Conservation (phyloP, 2,888 invertebrate genomes). For the Melanostoma mellinum region DNA sequence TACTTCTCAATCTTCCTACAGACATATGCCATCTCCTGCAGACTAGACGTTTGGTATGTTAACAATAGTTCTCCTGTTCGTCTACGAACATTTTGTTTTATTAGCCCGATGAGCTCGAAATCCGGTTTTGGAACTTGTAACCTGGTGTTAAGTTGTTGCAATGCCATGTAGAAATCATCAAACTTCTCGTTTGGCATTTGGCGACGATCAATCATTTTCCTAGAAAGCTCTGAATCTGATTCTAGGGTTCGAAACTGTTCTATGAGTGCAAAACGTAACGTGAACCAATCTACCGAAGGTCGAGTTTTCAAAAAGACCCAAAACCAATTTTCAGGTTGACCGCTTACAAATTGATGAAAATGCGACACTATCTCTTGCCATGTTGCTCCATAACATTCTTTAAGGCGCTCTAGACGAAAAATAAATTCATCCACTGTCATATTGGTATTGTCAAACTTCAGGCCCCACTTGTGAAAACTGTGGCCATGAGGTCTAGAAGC, state of each 20-base stretch:
- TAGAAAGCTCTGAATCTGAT: conserved; percentile 2
- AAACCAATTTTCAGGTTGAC: conserved; percentile 8
- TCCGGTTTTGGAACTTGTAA: conserved; percentile 8
- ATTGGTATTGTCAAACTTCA: not conserved
- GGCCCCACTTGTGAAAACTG: not conserved
- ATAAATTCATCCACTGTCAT: conserved; percentile 22
- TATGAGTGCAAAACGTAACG: not conserved
- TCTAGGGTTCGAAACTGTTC: not conserved
- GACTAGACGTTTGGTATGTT: no score
- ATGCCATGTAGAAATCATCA: conserved; percentile 3
- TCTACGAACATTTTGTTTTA: no score
- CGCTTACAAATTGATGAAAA: conserved; percentile 14
- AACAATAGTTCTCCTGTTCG: no score
- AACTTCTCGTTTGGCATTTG: not conserved
- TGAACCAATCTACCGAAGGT: not conserved
- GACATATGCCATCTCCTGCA: no score
- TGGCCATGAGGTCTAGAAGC: no score
- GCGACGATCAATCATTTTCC: not conserved
- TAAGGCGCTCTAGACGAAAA: not conserved
- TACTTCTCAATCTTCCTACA: no score
- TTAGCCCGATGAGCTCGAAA: not conserved
- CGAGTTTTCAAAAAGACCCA: not conserved
- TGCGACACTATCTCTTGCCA: conserved; percentile 10
- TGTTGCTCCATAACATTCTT: not conserved
- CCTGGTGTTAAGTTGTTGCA: conserved; percentile 1